Conservation (phyloP, 2,113 vertebrate genomes). For the Thunnus thynnus region DNA sequence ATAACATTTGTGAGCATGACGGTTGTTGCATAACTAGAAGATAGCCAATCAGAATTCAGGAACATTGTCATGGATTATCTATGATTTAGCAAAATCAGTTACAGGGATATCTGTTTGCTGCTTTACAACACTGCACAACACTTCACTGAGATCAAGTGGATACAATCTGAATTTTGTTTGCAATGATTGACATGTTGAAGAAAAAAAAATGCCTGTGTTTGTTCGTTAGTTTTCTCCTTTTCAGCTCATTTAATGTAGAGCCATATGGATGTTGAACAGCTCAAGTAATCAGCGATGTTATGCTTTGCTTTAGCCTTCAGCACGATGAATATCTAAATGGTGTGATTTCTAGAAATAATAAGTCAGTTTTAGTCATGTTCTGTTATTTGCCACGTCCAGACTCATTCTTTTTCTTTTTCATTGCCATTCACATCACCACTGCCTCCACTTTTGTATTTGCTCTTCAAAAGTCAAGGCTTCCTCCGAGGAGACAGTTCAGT, state of each 20-base stretch:
- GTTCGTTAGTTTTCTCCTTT: neutral
- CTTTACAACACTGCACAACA: neutral
- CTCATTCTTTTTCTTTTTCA: neutral
- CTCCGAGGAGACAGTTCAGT: neutral
- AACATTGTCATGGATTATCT: neutral
- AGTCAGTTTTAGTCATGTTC: neutral
- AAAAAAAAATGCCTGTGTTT: neutral
- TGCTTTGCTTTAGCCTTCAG: conserved; percentile 19
- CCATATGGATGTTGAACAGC: neutral
- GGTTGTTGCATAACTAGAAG: conserved; percentile 15
- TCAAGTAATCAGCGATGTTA: conserved; percentile 2
- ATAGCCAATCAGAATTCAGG: conserved; percentile 3
- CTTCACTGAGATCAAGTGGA: neutral
- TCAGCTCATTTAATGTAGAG: neutral
- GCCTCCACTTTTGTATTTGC: neutral
- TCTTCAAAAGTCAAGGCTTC: neutral
- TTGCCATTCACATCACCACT: conserved; percentile 16
- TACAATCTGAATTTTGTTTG: neutral
- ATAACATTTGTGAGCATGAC: neutral
- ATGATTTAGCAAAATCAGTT: conserved; percentile 6
- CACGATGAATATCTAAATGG: conserved; percentile 1
- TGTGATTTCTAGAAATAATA: neutral
- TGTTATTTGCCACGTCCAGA: neutral
- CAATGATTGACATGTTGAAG: neutral
- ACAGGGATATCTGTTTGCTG: neutral